phyloP scores from a whole-genome alignment of 2,888 invertebrate species.

The Agrilus biguttatus region DNA sequence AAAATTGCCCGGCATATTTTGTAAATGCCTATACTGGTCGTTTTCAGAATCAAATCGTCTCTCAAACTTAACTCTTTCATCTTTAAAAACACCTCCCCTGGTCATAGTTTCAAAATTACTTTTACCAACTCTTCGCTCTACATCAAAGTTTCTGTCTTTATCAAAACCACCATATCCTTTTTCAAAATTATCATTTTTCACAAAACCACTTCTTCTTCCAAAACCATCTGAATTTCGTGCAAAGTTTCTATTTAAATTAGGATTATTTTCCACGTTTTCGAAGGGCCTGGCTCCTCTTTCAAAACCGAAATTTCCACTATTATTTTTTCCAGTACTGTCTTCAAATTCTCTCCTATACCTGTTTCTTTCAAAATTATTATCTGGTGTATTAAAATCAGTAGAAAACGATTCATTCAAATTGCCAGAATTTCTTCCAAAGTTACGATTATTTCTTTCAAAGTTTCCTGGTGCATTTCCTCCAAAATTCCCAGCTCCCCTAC shows the following conservation, averaged over 20 bases:
- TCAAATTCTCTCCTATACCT: not conserved
- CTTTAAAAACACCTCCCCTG: conserved; percentile 6
- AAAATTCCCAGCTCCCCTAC: conserved; percentile 4
- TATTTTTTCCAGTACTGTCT: not conserved
- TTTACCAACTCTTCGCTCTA: not conserved
- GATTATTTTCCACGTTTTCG: not conserved
- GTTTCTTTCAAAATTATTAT: not conserved
- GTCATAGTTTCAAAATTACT: not conserved
- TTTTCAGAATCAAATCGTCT: conserved; percentile 1
- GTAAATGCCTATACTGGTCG: not conserved
- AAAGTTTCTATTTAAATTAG: conserved; percentile 2
- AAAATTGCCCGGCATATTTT: not conserved
- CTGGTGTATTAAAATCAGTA: not conserved
- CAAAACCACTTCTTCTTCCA: not conserved
- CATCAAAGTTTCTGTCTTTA: not conserved
- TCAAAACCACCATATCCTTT: conserved; percentile 8
- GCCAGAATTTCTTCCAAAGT: not conserved
- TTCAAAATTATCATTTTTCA: conserved; percentile 4
- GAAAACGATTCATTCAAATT: not conserved
- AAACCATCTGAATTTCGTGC: conserved; percentile 1
- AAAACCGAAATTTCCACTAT: not conserved
- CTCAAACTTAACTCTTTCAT: not conserved
- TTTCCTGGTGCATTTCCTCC: not conserved
- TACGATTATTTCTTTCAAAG: conserved; percentile 3
- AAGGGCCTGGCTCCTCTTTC: not conserved